phyloP scores from a whole-genome alignment of 2,888 invertebrate genomes.

The Rosalia funebris region DNA sequence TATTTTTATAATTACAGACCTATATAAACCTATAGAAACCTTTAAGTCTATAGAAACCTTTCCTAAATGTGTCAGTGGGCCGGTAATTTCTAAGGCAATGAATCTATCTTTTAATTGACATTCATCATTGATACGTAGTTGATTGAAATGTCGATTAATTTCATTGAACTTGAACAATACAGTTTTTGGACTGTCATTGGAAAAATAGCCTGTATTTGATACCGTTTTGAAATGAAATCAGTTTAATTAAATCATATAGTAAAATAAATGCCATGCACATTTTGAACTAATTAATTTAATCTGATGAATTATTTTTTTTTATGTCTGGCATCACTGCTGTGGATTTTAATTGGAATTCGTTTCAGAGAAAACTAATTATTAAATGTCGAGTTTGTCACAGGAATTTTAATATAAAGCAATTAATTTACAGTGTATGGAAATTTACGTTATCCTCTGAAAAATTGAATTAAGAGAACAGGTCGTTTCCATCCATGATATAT shows the following conservation, averaged over 20 bases:
- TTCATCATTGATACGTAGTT: too few relatives aligned
- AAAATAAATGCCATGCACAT: constrained; percentile 10
- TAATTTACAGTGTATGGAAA: constrained; percentile 47
- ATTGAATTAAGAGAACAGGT: constrained; percentile 9
- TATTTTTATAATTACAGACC: too few relatives aligned
- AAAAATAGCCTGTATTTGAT: background rate
- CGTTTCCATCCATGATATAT: constrained; percentile 1
- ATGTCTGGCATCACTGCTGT: constrained; percentile 17
- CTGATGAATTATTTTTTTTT: constrained; percentile 34
- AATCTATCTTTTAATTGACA: too few relatives aligned
- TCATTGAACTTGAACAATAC: too few relatives aligned
- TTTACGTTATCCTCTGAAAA: constrained; percentile 14
- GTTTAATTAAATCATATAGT: constrained; percentile 20
- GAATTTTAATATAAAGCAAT: constrained; percentile 57
- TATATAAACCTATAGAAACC: too few relatives aligned
- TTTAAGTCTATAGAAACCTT: too few relatives aligned
- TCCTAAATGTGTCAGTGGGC: too few relatives aligned
- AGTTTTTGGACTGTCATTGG: background rate
- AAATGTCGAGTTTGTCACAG: constrained; percentile 54
- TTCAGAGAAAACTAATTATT: constrained; percentile 57
- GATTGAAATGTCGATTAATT: too few relatives aligned
- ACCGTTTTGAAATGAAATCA: constrained; percentile 1
- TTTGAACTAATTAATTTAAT: constrained; percentile 23
- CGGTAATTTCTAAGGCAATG: too few relatives aligned
- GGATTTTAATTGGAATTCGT: constrained; percentile 53